Percentiles rank a stretch among this genome's conserved stretches.
phyloP scores from a whole-genome alignment of 1,140 invertebrate species.

The Tribolium madens region DNA sequence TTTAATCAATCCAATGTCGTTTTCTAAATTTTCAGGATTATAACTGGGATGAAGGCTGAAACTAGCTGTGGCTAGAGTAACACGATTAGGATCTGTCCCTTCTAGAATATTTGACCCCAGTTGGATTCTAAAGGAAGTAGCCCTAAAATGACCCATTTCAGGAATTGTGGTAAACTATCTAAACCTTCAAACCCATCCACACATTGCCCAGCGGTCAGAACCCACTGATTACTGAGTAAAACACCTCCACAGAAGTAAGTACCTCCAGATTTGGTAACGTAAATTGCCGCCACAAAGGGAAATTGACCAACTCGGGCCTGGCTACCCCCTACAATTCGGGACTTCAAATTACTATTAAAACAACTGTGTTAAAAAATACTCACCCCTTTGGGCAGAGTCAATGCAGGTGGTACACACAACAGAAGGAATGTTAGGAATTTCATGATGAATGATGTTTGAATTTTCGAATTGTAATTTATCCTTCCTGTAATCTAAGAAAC shows the following conservation, averaged over 20 bases:
- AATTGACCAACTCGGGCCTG: background rate
- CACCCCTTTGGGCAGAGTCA: background rate
- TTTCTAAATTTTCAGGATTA: background rate
- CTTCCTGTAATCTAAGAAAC: background rate
- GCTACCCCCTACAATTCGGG: conserved; percentile 9
- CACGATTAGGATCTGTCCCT: conserved; percentile 13
- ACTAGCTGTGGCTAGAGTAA: background rate
- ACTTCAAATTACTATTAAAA: background rate
- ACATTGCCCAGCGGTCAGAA: background rate
- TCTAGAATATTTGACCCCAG: background rate
- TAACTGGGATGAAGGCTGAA: background rate
- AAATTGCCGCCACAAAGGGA: conserved; percentile 3
- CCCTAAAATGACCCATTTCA: background rate
- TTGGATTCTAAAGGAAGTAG: background rate
- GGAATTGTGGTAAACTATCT: background rate
- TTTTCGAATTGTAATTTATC: background rate
- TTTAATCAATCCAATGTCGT: conserved; percentile 12
- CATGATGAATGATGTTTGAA: background rate
- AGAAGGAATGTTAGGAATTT: background rate
- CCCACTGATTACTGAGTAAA: conserved; percentile 1
- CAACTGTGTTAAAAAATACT: background rate
- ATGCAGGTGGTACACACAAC: background rate
- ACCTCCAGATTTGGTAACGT: background rate
- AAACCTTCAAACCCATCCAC: background rate
- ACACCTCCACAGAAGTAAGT: conserved; percentile 21